Evolutionary conservation across 1,140 invertebrate species (phyloP).

Genomic region (Agraylea sexmaculata): DNA sequence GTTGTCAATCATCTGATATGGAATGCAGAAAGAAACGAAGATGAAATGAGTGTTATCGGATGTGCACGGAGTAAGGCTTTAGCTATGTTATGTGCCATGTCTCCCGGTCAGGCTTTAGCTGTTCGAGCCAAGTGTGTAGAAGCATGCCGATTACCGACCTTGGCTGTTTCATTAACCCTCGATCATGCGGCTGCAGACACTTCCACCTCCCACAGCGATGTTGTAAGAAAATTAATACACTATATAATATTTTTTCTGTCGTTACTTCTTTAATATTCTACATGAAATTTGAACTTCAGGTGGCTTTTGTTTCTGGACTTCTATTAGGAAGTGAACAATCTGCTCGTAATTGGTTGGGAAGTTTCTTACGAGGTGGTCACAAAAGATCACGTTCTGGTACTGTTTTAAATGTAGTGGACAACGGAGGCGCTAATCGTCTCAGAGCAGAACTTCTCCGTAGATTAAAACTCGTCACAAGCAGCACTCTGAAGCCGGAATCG

Average conservation of each 20-base stretch:
- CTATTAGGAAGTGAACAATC: constrained; percentile 82
- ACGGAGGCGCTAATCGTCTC: constrained; percentile 61
- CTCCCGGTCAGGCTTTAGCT: constrained; percentile 71
- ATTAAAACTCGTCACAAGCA: constrained; percentile 29
- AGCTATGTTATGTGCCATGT: constrained; percentile 76
- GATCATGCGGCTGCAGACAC: constrained; percentile 19
- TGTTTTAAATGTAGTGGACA: constrained; percentile 26
- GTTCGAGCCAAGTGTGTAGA: constrained; percentile 79
- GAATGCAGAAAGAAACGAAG: constrained; percentile 82
- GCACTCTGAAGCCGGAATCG: constrained; percentile 46
- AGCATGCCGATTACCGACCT: constrained; percentile 76
- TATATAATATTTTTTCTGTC: too few species aligned
- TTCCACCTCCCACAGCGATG: constrained; percentile 30
- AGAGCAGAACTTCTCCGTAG: constrained; percentile 67
- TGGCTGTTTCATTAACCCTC: constrained; percentile 66
- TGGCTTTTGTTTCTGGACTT: constrained; percentile 84
- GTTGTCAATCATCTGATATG: constrained; percentile 74
- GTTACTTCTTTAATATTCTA: too few species aligned
- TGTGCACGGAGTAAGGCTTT: constrained; percentile 45
- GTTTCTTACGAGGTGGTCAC: constrained; percentile 82
- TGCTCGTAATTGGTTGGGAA: constrained; percentile 82
- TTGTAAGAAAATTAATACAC: constrained; percentile 28
- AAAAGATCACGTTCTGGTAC: constrained; percentile 44
- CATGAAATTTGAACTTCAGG: too few species aligned
- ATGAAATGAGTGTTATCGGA: constrained; percentile 48